phyloP scores from a whole-genome alignment of 2,888 invertebrate species.

The Aporophyla lueneburgensis region DNA sequence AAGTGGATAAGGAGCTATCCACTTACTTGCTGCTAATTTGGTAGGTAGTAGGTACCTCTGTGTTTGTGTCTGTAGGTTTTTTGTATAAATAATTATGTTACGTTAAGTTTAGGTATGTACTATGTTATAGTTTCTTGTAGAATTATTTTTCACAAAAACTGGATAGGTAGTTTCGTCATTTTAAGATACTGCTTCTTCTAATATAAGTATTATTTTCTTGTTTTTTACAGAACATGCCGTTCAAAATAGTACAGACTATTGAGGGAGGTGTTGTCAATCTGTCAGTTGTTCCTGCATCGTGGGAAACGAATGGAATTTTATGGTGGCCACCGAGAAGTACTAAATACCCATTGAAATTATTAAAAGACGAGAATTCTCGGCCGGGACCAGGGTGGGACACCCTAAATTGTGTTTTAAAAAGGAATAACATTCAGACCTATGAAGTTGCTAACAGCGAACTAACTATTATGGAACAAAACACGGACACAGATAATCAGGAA shows the following conservation, averaged over 20 bases:
- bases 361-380: background rate
- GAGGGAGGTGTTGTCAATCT: background rate
- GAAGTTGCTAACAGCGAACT: background rate
- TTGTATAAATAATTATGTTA: too few species aligned
- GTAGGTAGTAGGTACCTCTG: too few species aligned
- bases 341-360: slow-evolving; percentile 1
- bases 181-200: too few species aligned
- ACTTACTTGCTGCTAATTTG: too few species aligned
- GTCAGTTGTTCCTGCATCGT: background rate
- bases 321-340: background rate
- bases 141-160: too few species aligned
- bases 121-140: too few species aligned
- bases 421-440: background rate
- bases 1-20: too few species aligned
- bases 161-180: too few species aligned
- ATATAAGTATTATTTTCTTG: background rate
- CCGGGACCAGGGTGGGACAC: background rate
- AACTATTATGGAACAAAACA: too few species aligned
- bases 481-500: background rate
- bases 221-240: slow-evolving; percentile 3
- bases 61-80: too few species aligned
- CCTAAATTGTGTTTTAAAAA: too few species aligned
- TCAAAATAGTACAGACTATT: background rate
- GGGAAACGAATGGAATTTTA: background rate
- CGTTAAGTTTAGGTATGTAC: too few species aligned